phyloP scores from a whole-genome alignment of 1,140 invertebrate species.

The Drosophila ananassae region DNA sequence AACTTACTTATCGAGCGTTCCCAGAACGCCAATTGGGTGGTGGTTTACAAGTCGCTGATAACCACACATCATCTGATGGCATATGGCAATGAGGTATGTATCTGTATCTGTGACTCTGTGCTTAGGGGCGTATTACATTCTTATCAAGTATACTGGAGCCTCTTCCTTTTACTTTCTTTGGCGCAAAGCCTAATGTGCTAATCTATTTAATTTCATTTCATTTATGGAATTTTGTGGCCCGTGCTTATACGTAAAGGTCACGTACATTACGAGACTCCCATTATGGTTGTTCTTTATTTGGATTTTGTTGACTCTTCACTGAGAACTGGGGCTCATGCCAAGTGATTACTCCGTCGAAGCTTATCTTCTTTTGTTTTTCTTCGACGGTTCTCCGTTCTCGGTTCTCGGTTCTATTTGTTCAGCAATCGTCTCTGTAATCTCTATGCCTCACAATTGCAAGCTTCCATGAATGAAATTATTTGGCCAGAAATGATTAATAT shows the following conservation, averaged over 20 bases:
- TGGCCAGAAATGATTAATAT: background rate
- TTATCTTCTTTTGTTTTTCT: conserved; percentile 29
- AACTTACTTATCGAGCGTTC: conserved; percentile 99
- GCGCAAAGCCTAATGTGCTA: conserved; percentile 15
- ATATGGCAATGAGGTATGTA: conserved; percentile 98
- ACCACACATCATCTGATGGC: conserved; percentile 99
- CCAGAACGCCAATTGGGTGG: conserved; percentile 98
- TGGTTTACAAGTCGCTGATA: conserved; percentile 99
- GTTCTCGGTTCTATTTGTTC: conserved; percentile 9
- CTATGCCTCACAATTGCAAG: conserved; percentile 22
- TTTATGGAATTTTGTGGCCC: conserved; percentile 15
- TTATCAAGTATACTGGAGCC: conserved; percentile 15
- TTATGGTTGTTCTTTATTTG: conserved; percentile 29
- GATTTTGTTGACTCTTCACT: conserved; percentile 2
- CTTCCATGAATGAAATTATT: conserved; percentile 13
- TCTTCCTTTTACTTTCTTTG: conserved; percentile 30
- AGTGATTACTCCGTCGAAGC: background rate
- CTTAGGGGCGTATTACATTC: conserved; percentile 25
- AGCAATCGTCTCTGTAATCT: conserved; percentile 1
- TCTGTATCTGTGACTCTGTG: conserved; percentile 12
- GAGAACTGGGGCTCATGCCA: conserved; percentile 5
- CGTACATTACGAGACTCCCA: conserved; percentile 23
- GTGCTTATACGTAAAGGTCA: conserved; percentile 29
- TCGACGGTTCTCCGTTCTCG: background rate
- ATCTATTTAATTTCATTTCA: conserved; percentile 19